phyloP scores from a whole-genome alignment of 2,888 invertebrate species.

The Ctena decussata region DNA sequence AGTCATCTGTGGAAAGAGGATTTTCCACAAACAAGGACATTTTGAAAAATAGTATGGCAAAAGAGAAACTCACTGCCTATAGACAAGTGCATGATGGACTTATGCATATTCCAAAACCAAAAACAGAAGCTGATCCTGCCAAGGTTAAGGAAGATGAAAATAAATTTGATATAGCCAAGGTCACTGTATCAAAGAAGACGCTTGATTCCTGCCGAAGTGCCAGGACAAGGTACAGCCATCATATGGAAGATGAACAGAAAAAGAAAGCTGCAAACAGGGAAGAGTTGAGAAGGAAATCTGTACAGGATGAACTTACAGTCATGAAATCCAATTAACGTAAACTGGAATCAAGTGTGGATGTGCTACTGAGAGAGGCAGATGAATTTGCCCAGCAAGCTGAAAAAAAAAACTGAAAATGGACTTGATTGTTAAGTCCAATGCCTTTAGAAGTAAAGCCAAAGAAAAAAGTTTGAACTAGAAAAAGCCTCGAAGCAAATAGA shows the following conservation, averaged over 20 bases:
- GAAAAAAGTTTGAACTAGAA: too few species aligned
- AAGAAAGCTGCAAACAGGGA: slow-evolving; percentile 15
- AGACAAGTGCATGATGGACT: slow-evolving; percentile 46
- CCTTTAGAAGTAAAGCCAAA: slow-evolving; percentile 7
- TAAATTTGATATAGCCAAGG: neutral
- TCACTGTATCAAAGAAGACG: slow-evolving; percentile 29
- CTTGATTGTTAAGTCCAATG: slow-evolving; percentile 21
- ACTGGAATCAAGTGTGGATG: slow-evolving; percentile 17
- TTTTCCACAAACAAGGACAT: slow-evolving; percentile 48
- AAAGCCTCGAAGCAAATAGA: too few species aligned
- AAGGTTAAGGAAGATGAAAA: neutral
- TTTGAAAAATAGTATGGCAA: slow-evolving; percentile 25
- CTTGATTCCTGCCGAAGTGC: slow-evolving; percentile 22
- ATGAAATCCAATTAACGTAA: slow-evolving; percentile 18
- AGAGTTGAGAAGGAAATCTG: slow-evolving; percentile 1
- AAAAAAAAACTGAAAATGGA: slow-evolving; percentile 36
- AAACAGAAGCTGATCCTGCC: neutral
- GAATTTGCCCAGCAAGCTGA: slow-evolving; percentile 33
- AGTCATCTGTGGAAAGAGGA: slow-evolving; percentile 41
- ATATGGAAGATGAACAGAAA: slow-evolving; percentile 30
- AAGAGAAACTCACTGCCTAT: slow-evolving; percentile 26
- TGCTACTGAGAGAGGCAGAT: slow-evolving; percentile 28
- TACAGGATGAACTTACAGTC: neutral
- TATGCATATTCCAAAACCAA: slow-evolving; percentile 21
- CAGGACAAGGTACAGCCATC: slow-evolving; percentile 20